phyloP scores from a whole-genome alignment of 2,113 vertebrate species.

The Thunnus maccoyii region DNA sequence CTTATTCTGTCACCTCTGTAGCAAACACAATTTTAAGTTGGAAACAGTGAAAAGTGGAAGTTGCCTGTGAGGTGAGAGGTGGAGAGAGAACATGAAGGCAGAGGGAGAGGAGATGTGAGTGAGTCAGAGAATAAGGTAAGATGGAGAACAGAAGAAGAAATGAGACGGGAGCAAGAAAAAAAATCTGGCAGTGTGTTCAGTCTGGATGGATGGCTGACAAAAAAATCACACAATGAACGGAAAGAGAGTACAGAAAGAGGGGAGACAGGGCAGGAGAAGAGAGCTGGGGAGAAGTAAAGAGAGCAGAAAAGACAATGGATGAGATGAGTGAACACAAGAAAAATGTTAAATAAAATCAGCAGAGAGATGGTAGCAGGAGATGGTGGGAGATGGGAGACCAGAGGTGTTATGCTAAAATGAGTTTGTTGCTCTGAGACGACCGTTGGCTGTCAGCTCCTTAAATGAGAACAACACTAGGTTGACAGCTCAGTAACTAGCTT shows the following conservation, averaged over 20 bases:
- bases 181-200: slow-evolving; percentile 3
- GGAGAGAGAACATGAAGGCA: slow-evolving; percentile 6
- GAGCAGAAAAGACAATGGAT: slow-evolving; percentile 36
- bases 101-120: slow-evolving; percentile 3
- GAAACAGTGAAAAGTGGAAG: slow-evolving; percentile 41
- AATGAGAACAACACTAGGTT: slow-evolving; percentile 67
- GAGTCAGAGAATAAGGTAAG: slow-evolving; percentile 1
- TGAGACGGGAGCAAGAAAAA: neutral
- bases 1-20: slow-evolving; percentile 35
- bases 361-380: slow-evolving; percentile 2
- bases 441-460: slow-evolving; percentile 65
- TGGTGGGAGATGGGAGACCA: slow-evolving; percentile 24
- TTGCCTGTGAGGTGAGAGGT: slow-evolving; percentile 41
- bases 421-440: slow-evolving; percentile 58
- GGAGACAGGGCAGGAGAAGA: slow-evolving; percentile 1
- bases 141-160: slow-evolving; percentile 45
- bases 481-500: slow-evolving; percentile 69
- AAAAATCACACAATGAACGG: slow-evolving; percentile 30
- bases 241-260: neutral
- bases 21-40: slow-evolving; percentile 49
- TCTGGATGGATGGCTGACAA: slow-evolving; percentile 57
- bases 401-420: slow-evolving; percentile 64
- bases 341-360: slow-evolving; percentile 38
- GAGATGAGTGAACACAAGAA: slow-evolving; percentile 37
- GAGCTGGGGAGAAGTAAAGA: neutral